Evolutionary conservation across 2,888 invertebrate species (phyloP).

Genomic region (Agriotes lineatus): DNA sequence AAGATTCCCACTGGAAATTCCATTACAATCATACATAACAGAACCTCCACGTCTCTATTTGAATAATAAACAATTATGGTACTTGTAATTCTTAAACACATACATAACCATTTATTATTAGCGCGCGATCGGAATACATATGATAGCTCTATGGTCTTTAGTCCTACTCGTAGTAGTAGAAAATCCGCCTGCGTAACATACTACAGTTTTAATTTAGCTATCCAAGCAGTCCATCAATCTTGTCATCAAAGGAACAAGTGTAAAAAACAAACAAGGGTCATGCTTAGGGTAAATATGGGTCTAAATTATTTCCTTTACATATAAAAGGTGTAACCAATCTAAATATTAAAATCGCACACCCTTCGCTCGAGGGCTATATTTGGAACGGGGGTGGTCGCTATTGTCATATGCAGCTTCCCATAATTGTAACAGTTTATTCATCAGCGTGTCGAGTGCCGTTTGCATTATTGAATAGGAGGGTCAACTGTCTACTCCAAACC

Average conservation of each 20-base stretch:
- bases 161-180: conserved; percentile 45
- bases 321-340: conserved; percentile 68
- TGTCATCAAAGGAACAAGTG: conserved; percentile 65
- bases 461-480: conserved; percentile 65
- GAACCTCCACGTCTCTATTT: conserved; percentile 52
- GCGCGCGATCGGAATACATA: conserved; percentile 54
- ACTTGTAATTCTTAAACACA: conserved; percentile 57
- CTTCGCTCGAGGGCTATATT: conserved; percentile 44
- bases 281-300: conserved; percentile 62
- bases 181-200: conserved; percentile 39
- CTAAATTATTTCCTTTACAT: conserved; percentile 66
- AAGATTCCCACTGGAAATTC: conserved; percentile 58
- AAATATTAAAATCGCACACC: conserved; percentile 65
- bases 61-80: conserved; percentile 59
- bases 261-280: conserved; percentile 66
- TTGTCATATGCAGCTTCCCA: conserved; percentile 66
- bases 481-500: conserved; percentile 63
- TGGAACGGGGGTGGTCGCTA: conserved; percentile 51
- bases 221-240: conserved; percentile 57
- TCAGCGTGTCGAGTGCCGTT: conserved; percentile 57
- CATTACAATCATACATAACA: conserved; percentile 59
- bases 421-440: conserved; percentile 65
- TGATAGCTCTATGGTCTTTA: conserved; percentile 37
- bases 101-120: conserved; percentile 57
- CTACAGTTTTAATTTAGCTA: conserved; percentile 38